Percentiles rank a stretch among this genome's conserved stretches.
phyloP scores from a whole-genome alignment of 2,113 vertebrate genomes.

The Bubo bubo region DNA sequence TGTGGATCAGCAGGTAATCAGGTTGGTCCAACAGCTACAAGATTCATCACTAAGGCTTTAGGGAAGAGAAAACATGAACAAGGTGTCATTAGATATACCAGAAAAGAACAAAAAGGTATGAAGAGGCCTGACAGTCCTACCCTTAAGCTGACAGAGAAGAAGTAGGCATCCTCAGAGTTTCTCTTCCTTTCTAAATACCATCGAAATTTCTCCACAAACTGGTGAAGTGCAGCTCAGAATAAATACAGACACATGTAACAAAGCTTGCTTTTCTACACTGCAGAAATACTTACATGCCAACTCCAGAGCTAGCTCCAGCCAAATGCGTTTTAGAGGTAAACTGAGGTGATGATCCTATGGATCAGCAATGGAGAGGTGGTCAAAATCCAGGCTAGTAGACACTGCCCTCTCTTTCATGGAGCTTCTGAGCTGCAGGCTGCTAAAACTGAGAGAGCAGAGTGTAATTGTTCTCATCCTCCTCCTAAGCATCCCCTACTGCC shows the following conservation, averaged over 20 bases:
- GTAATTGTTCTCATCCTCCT: background rate
- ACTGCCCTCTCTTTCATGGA: background rate
- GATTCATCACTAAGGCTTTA: constrained; percentile 14
- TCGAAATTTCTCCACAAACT: background rate
- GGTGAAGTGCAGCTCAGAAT: background rate
- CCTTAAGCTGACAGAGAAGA: background rate
- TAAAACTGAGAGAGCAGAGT: background rate
- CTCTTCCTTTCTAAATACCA: background rate
- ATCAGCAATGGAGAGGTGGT: background rate
- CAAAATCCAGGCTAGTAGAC: background rate
- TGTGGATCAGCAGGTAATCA: background rate
- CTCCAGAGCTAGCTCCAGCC: background rate
- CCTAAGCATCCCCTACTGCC: background rate
- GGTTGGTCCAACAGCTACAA: background rate
- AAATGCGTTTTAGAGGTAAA: background rate
- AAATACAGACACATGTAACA: background rate
- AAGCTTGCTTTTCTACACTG: background rate
- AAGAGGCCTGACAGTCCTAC: background rate
- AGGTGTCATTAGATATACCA: background rate
- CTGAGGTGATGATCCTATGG: background rate
- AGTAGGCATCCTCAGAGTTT: background rate
- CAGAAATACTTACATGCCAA: background rate
- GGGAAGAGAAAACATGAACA: constrained; percentile 7
- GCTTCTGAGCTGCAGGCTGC: background rate
- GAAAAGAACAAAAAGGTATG: background rate